Evolutionary conservation across 2,113 vertebrate species (phyloP).

Genomic region (Riparia riparia): DNA sequence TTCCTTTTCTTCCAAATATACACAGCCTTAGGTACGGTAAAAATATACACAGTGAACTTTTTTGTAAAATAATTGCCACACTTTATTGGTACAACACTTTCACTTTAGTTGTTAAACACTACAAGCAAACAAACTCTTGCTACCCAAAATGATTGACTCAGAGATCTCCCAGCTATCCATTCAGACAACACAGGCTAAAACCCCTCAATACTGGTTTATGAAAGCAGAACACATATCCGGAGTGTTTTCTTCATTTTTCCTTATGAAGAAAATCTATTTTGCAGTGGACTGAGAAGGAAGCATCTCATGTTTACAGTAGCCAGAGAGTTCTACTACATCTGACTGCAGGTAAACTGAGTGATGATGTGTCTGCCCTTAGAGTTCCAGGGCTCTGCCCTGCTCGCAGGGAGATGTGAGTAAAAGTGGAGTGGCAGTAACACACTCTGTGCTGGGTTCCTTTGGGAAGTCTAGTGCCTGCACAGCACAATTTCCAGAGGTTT

Average conservation of each 20-base stretch:
- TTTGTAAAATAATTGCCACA: conserved; percentile 36
- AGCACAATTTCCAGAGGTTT: neutral
- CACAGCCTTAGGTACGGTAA: neutral
- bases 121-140: neutral
- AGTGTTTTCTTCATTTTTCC: neutral
- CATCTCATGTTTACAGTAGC: neutral
- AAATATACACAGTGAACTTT: conserved; percentile 36
- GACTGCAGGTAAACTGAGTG: neutral
- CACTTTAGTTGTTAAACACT: neutral
- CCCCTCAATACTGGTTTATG: neutral
- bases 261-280: neutral
- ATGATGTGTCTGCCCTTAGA: neutral
- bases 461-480: neutral
- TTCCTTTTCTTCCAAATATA: neutral
- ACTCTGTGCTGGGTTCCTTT: neutral
- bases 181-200: neutral
- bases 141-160: neutral
- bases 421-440: neutral
- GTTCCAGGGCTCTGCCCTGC: neutral
- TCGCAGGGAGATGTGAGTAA: neutral
- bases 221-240: neutral
- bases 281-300: neutral
- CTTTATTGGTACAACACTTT: neutral
- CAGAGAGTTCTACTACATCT: neutral
- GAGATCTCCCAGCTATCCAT: neutral